Base-by-base conservation (phyloP, 2,113 vertebrate genomes). In the Rallus limicola region DNA sequence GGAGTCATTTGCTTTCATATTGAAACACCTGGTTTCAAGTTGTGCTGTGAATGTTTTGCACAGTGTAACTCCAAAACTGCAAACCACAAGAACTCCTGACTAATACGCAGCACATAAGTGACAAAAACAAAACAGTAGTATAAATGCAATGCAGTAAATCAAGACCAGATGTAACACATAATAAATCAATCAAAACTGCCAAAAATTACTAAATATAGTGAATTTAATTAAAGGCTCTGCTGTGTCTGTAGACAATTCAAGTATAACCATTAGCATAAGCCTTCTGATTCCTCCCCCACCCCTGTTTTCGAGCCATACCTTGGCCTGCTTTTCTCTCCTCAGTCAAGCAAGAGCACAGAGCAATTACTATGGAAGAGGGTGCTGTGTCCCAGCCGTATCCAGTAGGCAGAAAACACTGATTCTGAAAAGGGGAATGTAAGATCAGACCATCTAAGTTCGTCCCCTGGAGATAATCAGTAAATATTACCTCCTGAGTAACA, bases 161-260 rank as follows among this genome's bases (percentile, higher is more conserved):
- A 98, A 88, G 53, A 90, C 84, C 96, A 97, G 92, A 95, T 95
- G 86, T 93, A 97, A 81, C 86, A 97, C 91, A 87, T 85, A 97
- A 90, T 95, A 97, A 97, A 96, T 97, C 86, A 97, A 97, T 96
- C 91, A 95, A 93, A 97, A 92, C 82, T 96, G 87, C 92, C 87
- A 96, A 92, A 92, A 94, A 78, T 79, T 96, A 89, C 71, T 97
- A 94, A 97, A 96, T 78, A 88, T 82, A 88, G 82, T 76, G 44
- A 93, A 97, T 96, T 97, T 96, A 95, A 97, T 98, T 97, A 97
- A 97, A 96, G 44, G 15, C 69, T 96, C 91, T 77, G n/a, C 31
- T 68, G 3, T 40, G 40, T 90, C 90, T 80, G 65, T 65, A 86
- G 92, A 55, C 50, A 64, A 56, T 95, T 78, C 46, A 86, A 93